Conservation (phyloP, 2,797 vertebrate species). For the Acipenser transmontanus region DNA sequence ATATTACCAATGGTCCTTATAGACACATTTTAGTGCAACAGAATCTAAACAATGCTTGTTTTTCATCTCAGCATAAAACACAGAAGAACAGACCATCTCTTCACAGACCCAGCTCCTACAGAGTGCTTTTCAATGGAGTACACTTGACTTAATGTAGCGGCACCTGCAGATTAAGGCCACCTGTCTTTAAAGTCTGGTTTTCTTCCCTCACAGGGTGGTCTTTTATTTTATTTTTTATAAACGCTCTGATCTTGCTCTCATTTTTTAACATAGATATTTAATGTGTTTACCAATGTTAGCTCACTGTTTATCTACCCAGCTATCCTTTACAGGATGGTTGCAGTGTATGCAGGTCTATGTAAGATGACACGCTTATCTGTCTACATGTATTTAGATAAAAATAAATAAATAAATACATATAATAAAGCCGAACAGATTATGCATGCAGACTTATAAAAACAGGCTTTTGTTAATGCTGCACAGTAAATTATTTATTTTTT, state of each 20-base stretch:
- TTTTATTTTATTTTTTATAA: background rate
- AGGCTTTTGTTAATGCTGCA: too few relatives aligned
- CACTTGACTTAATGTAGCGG: constrained; percentile 17
- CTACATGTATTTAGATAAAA: too few relatives aligned
- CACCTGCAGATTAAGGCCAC: constrained; percentile 13
- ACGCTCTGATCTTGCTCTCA: background rate
- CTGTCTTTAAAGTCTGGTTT: background rate
- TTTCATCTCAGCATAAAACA: constrained; percentile 46
- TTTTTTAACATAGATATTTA: background rate
- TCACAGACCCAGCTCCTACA: constrained; percentile 4
- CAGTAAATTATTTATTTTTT: too few relatives aligned
- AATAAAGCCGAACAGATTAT: too few relatives aligned
- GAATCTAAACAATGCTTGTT: constrained; percentile 48
- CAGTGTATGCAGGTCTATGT: too few relatives aligned
- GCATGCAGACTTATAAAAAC: too few relatives aligned
- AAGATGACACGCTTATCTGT: too few relatives aligned
- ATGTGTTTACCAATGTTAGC: constrained; percentile 25
- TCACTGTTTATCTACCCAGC: background rate
- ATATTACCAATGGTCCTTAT: constrained; percentile 43
- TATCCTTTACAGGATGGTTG: too few relatives aligned
- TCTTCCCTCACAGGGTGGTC: constrained; percentile 15
- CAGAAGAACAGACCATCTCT: constrained; percentile 16
- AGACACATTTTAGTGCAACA: constrained; percentile 57
- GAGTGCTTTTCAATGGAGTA: background rate
- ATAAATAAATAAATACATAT: too few relatives aligned